Percentiles rank a stretch among this genome's conserved stretches.
phyloP scores from a whole-genome alignment of 30 jellyfish, hydroid and myxozoan species.

The Hydra vulgaris region DNA sequence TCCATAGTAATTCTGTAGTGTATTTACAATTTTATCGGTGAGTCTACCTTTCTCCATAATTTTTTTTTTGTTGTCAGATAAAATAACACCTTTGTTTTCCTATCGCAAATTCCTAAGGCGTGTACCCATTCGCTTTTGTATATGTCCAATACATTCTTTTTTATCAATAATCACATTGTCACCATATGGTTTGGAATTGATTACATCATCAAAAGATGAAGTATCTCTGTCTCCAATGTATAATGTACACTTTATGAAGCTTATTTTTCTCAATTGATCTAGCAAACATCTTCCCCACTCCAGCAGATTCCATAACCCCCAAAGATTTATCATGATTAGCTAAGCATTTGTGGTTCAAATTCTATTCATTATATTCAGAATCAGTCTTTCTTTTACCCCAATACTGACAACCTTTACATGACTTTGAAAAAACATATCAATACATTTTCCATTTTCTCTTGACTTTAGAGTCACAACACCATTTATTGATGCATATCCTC shows the following conservation, averaged over 20 bases:
- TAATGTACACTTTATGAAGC: not conserved
- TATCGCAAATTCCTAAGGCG: constrained; percentile 5
- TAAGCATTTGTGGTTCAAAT: not conserved
- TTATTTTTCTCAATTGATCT: not conserved
- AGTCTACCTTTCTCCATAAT: constrained; percentile 2
- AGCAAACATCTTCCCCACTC: not conserved
- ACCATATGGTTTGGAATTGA: no score
- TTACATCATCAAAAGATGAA: no score
- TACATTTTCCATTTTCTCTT: constrained; percentile 2
- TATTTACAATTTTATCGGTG: no score
- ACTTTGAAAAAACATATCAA: no score
- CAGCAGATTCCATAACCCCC: constrained; percentile 7
- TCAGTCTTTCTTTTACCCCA: not conserved
- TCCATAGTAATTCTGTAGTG: no score
- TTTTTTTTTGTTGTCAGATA: not conserved
- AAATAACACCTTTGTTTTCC: not conserved
- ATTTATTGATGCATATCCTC: constrained; percentile 4
- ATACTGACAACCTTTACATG: not conserved
- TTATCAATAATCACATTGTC: no score
- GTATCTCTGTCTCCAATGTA: no score
- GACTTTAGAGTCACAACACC: not conserved
- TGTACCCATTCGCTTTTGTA: constrained; percentile 2
- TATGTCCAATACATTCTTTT: constrained; percentile 2
- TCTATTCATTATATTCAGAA: not conserved
- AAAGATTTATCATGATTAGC: constrained; percentile 1